A percentile compares a stretch with the other conserved stretches of the same genome.
These are phyloP conservation scores for Flabesymbios commensalis DNA, from an alignment of 2,888 invertebrate species.

Conservation along the genomic window DNA sequence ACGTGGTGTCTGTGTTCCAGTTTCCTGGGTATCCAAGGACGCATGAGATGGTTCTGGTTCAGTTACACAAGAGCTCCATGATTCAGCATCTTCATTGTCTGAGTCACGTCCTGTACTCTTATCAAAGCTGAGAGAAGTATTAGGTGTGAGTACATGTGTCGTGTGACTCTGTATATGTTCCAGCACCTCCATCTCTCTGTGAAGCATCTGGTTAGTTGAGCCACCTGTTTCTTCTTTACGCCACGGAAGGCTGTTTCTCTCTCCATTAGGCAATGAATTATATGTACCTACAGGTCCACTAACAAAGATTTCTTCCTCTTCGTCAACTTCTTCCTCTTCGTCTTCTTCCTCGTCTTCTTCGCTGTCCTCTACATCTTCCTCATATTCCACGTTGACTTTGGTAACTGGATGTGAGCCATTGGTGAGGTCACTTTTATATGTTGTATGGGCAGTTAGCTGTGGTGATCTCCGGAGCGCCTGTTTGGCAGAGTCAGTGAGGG, in stretches of 20 bases:
- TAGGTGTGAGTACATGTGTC: conserved; percentile 1
- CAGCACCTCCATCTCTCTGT: conserved; percentile 8
- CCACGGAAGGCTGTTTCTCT: no score
- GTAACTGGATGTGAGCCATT: no score
- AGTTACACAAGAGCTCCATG: conserved; percentile 19
- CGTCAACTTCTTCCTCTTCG: no score
- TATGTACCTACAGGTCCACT: no score
- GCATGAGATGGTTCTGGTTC: conserved; percentile 16
- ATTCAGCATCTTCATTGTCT: background rate
- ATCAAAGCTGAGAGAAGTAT: background rate
- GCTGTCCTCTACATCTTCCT: no score
- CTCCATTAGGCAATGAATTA: no score
- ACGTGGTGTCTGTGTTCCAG: conserved; percentile 18
- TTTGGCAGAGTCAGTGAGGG: conserved; percentile 10
- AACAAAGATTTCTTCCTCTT: no score
- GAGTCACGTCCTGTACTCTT: background rate
- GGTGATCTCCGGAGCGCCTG: background rate
- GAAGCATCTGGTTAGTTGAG: no score
- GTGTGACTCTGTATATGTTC: conserved; percentile 2
- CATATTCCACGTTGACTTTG: no score
- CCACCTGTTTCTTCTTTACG: no score
- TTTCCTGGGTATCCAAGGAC: conserved; percentile 6
- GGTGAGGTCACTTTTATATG: no score
- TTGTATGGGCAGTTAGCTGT: background rate
- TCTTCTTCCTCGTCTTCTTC: no score